Conservation (phyloP, 2,888 invertebrate genomes). For the Caenorhabditis sulstoni region DNA sequence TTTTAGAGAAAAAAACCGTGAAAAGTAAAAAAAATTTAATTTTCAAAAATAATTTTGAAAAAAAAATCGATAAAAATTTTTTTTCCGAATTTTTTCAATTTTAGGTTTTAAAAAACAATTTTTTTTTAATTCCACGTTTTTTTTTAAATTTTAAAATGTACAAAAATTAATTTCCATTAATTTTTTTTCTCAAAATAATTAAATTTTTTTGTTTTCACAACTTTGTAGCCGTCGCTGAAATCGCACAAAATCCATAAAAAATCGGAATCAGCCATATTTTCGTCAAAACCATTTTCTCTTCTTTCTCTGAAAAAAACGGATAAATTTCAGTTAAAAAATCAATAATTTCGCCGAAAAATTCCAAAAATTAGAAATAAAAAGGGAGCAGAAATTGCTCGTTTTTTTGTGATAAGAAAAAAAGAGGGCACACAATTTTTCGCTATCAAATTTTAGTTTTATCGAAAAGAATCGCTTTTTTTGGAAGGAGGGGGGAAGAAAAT, state of each 20-base stretch:
- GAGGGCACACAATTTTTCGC: not conserved
- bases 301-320: not conserved
- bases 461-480: slow-evolving; percentile 24
- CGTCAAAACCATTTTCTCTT: slow-evolving; percentile 53
- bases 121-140: slow-evolving; percentile 2
- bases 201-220: too few relatives aligned
- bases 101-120: not conserved
- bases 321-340: not conserved
- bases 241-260: slow-evolving; percentile 47
- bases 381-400: not conserved
- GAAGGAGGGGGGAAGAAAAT: not conserved
- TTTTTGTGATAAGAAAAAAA: slow-evolving; percentile 3
- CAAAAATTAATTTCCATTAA: not conserved
- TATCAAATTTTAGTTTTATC: too few relatives aligned
- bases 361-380: not conserved
- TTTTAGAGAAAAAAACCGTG: too few relatives aligned
- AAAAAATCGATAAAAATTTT: too few relatives aligned
- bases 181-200: not conserved
- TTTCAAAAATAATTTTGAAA: too few relatives aligned
- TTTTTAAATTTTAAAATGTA: not conserved
- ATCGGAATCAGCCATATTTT: slow-evolving; percentile 64
- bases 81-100: not conserved
- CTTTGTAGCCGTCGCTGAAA: slow-evolving; percentile 55
- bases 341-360: too few relatives aligned
- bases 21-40: too few relatives aligned